Percentiles rank a stretch among this genome's conserved stretches.
Evolutionary conservation across 2,113 vertebrate genomes (phyloP).

Genomic region (Gallinago jamesoni): DNA sequence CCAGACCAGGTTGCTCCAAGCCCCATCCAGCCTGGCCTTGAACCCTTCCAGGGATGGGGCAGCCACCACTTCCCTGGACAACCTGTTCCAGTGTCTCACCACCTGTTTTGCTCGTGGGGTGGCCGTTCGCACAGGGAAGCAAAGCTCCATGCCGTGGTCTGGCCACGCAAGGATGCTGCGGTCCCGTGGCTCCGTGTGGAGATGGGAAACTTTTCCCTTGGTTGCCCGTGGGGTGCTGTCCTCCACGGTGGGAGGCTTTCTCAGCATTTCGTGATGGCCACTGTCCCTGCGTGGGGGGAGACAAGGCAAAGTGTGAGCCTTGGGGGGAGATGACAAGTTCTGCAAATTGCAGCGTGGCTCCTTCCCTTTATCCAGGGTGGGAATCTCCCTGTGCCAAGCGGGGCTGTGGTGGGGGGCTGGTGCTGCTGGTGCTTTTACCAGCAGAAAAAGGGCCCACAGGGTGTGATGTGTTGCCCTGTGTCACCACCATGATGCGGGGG

Average conservation of each 20-base stretch:
- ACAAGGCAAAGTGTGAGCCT: fast-evolving
- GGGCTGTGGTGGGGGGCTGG: not conserved
- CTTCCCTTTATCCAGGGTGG: not conserved
- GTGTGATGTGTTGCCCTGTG: fast-evolving
- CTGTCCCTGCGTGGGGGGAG: not conserved
- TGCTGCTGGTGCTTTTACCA: not conserved
- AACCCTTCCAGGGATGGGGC: too few species aligned
- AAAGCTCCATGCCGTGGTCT: fast-evolving
- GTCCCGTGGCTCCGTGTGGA: fast-evolving
- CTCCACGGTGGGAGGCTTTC: fast-evolving
- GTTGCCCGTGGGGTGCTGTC: fast-evolving
- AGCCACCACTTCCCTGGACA: too few species aligned
- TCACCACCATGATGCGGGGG: fast-evolving
- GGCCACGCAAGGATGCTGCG: not conserved
- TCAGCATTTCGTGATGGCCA: fast-evolving
- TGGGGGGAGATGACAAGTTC: fast-evolving
- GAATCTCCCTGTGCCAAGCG: not conserved
- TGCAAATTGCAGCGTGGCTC: not conserved
- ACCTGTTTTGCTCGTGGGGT: not conserved
- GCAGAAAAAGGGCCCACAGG: not conserved
- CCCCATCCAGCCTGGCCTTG: too few species aligned
- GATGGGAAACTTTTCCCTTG: not conserved
- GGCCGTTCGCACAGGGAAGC: fast-evolving
- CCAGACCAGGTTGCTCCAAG: too few species aligned
- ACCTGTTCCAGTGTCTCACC: too few species aligned